Conservation (phyloP, 2,113 vertebrate genomes). For the Chlorodrepanis virens region DNA sequence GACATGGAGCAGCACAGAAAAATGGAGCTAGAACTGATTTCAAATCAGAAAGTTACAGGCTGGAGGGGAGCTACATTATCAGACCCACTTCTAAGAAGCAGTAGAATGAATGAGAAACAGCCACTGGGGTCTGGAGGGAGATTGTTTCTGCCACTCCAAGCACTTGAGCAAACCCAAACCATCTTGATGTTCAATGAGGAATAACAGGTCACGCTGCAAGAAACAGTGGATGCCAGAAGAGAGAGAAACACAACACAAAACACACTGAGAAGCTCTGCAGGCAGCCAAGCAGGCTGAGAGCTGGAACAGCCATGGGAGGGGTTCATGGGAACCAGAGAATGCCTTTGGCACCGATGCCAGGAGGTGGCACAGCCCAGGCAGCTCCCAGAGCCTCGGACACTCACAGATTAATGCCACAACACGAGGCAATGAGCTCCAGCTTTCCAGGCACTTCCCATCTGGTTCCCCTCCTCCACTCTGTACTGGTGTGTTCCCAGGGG, state of each 20-base stretch:
- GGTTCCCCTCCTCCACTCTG: neutral
- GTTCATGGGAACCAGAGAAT: neutral
- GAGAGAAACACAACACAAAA: neutral
- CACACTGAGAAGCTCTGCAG: neutral
- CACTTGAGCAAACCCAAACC: neutral
- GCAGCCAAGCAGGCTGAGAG: neutral
- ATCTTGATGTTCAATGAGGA: neutral
- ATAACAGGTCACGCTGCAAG: neutral
- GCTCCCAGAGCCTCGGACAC: rapidly evolving
- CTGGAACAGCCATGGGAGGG: neutral
- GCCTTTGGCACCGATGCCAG: neutral
- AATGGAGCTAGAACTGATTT: neutral
- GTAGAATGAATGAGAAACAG: neutral
- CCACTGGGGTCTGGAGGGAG: neutral
- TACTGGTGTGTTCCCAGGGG: neutral
- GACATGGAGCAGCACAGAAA: neutral
- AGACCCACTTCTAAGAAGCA: neutral
- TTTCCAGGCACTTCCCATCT: neutral
- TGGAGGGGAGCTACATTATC: neutral
- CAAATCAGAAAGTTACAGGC: neutral
- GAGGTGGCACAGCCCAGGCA: neutral
- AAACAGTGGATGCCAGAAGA: neutral
- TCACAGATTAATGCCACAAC: neutral
- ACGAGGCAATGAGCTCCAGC: neutral
- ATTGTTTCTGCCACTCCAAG: neutral